phyloP scores from a whole-genome alignment of 2,888 invertebrate species.

The Orthonychiurus folsomi region DNA sequence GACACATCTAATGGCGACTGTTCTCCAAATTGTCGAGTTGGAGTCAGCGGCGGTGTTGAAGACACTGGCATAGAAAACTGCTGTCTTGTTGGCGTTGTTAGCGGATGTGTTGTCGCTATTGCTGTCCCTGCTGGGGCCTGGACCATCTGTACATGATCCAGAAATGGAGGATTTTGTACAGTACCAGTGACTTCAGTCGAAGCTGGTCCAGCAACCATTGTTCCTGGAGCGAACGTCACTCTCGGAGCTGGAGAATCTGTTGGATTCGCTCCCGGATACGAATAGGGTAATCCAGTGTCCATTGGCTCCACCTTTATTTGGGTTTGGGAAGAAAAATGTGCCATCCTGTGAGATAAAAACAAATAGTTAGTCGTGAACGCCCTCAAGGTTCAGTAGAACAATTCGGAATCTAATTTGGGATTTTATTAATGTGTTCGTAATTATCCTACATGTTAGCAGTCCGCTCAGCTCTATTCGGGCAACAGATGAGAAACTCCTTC shows the following conservation, averaged over 20 bases:
- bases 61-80: not conserved
- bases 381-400: no score
- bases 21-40: not conserved
- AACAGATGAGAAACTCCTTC: not conserved
- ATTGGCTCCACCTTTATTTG: not conserved
- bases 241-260: not conserved
- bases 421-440: no score
- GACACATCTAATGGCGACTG: conserved; percentile 45
- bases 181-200: not conserved
- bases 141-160: no score
- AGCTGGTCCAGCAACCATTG: not conserved
- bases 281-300: not conserved
- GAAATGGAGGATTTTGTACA: not conserved
- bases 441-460: not conserved
- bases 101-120: no score
- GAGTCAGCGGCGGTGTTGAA: not conserved
- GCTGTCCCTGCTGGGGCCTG: no score
- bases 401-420: no score
- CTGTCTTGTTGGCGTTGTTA: no score
- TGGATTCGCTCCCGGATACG: not conserved
- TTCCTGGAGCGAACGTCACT: not conserved
- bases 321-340: not conserved
- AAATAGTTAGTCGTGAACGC: not conserved
- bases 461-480: not conserved
- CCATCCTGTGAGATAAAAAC: not conserved